Percentiles rank a stretch among this genome's conserved stretches.
phyloP scores from a whole-genome alignment of 1,140 invertebrate genomes.

The Cataglyphis hispanica region DNA sequence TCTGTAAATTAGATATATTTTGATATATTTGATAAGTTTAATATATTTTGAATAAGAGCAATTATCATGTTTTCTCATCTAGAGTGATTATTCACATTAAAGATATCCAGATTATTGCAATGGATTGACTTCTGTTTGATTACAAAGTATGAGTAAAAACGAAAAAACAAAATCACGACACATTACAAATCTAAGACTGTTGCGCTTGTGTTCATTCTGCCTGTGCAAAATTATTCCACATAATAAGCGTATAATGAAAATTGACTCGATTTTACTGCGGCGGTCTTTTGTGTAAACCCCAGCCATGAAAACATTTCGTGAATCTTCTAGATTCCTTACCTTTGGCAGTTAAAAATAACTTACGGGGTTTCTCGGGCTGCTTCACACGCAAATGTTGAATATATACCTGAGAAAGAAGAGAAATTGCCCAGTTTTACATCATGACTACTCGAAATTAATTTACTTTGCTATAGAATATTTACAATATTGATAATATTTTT shows the following conservation, averaged over 20 bases:
- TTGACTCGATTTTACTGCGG: conserved; percentile 76
- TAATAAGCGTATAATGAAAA: conserved; percentile 31
- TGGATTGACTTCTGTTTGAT: conserved; percentile 26
- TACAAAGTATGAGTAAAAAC: conserved; percentile 8
- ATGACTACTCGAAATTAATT: background rate
- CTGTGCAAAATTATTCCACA: conserved; percentile 37
- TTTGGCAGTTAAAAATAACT: conserved; percentile 98
- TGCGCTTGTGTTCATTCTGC: conserved; percentile 25
- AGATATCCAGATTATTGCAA: conserved; percentile 31
- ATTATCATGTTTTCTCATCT: conserved; percentile 29
- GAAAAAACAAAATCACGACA: conserved; percentile 8
- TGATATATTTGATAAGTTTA: too few relatives aligned
- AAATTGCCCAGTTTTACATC: background rate
- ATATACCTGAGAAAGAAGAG: conserved; percentile 91
- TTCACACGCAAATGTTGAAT: conserved; percentile 98
- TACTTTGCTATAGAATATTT: background rate
- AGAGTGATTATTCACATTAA: background rate
- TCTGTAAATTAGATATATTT: conserved; percentile 24
- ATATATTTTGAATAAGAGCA: conserved; percentile 18
- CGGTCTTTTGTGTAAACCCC: conserved; percentile 92
- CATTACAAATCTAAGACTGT: conserved; percentile 24
- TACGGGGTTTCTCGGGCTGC: conserved; percentile 96
- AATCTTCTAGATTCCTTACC: conserved; percentile 98
- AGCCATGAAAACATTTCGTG: conserved; percentile 99
- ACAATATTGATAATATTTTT: background rate